phyloP scores from a whole-genome alignment of 1,140 invertebrate genomes.

The Drosophila bocqueti region DNA sequence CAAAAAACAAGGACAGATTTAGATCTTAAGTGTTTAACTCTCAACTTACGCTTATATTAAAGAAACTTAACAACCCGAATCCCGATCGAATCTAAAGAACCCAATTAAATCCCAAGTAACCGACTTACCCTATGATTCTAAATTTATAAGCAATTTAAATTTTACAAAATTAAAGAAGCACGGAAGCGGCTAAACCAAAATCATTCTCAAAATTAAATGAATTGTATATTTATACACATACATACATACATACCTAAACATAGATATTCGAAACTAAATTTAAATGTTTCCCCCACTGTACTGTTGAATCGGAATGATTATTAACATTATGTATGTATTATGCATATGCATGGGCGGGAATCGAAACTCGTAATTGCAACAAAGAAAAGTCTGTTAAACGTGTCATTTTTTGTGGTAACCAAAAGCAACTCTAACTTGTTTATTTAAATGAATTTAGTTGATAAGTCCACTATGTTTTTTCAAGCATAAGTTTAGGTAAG shows the following conservation, averaged over 20 bases:
- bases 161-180: constrained; percentile 57
- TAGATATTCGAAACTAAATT: constrained; percentile 53
- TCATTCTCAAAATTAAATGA: constrained; percentile 42
- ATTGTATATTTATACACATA: constrained; percentile 27
- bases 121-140: constrained; percentile 59
- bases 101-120: constrained; percentile 6
- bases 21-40: constrained; percentile 45
- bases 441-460: constrained; percentile 64
- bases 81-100: neutral
- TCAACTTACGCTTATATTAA: constrained; percentile 55
- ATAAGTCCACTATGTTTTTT: constrained; percentile 58
- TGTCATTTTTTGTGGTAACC: constrained; percentile 79
- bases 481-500: constrained; percentile 54
- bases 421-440: constrained; percentile 63
- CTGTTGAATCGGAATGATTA: constrained; percentile 35
- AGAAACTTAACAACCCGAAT: neutral
- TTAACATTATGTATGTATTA: constrained; percentile 42
- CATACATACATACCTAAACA: neutral
- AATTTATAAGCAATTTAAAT: constrained; percentile 83
- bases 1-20: constrained; percentile 9
- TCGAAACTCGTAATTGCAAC: constrained; percentile 51
- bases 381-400: constrained; percentile 80
- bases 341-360: constrained; percentile 30
- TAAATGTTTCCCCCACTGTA: constrained; percentile 62
- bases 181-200: constrained; percentile 13